phyloP scores from a whole-genome alignment of 2,113 vertebrate species.

The Protobothrops mucrosquamatus region DNA sequence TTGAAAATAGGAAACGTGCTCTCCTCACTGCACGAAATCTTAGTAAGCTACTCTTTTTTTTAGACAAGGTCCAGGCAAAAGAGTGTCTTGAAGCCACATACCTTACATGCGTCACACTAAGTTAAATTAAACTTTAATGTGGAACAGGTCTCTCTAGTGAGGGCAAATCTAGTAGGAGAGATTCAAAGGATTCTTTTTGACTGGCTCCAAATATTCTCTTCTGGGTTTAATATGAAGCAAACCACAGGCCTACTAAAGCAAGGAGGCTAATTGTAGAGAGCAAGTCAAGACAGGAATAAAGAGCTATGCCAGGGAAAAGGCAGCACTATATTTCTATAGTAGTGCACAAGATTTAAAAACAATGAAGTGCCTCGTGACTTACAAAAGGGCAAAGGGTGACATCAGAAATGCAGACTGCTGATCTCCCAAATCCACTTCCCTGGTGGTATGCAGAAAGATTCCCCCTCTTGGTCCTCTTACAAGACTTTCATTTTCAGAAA shows the following conservation, averaged over 20 bases:
- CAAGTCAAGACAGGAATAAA: background rate
- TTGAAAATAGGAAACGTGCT: background rate
- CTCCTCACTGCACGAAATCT: background rate
- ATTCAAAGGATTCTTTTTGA: accelerated
- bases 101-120: background rate
- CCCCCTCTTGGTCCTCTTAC: background rate
- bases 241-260: background rate
- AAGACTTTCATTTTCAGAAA: background rate
- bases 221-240: accelerated
- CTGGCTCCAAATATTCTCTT: accelerated
- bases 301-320: background rate
- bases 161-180: accelerated
- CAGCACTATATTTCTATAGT: accelerated
- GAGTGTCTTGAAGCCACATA: background rate
- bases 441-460: accelerated
- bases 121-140: accelerated
- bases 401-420: background rate
- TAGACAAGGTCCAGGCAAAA: background rate
- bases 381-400: background rate
- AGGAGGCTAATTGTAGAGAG: accelerated
- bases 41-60: background rate
- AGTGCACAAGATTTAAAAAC: background rate
- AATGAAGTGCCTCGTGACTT: background rate
- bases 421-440: background rate
- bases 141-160: background rate